phyloP scores from a whole-genome alignment of 2,113 vertebrate genomes.

The Plecturocebus donacophilus region DNA sequence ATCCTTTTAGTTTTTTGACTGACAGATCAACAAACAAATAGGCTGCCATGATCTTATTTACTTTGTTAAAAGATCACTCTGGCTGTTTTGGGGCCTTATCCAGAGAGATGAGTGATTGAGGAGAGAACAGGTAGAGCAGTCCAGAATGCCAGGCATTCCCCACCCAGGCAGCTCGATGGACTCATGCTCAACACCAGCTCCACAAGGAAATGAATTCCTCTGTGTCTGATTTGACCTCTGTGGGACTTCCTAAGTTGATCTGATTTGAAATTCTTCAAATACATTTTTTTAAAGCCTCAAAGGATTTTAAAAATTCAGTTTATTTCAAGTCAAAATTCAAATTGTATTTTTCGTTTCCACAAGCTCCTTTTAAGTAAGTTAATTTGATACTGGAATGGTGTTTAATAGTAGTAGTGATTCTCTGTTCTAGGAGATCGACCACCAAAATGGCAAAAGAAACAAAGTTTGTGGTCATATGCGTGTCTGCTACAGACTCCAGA shows the following conservation, averaged over 20 bases:
- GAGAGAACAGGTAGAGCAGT: neutral
- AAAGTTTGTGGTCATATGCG: neutral
- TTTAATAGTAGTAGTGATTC: neutral
- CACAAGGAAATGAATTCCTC: neutral
- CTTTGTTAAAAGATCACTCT: neutral
- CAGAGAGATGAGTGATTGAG: neutral
- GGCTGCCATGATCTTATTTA: neutral
- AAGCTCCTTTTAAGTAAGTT: neutral
- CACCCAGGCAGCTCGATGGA: neutral
- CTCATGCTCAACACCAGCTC: neutral
- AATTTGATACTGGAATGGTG: neutral
- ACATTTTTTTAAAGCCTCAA: neutral
- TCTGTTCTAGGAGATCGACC: neutral
- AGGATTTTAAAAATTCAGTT: neutral
- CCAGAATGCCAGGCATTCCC: neutral
- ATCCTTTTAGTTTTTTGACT: neutral
- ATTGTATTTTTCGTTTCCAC: neutral
- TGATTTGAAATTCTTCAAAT: neutral
- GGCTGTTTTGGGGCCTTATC: neutral
- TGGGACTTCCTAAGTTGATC: neutral
- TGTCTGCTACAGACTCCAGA: neutral
- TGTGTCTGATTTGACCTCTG: neutral
- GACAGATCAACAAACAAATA: neutral
- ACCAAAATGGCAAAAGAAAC: neutral
- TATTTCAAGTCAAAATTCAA: conserved; percentile 43